Evolutionary conservation across 37 sponge, comb jelly and placozoan genomes (phyloP).

Genomic region (Theonella swinhoei): DNA sequence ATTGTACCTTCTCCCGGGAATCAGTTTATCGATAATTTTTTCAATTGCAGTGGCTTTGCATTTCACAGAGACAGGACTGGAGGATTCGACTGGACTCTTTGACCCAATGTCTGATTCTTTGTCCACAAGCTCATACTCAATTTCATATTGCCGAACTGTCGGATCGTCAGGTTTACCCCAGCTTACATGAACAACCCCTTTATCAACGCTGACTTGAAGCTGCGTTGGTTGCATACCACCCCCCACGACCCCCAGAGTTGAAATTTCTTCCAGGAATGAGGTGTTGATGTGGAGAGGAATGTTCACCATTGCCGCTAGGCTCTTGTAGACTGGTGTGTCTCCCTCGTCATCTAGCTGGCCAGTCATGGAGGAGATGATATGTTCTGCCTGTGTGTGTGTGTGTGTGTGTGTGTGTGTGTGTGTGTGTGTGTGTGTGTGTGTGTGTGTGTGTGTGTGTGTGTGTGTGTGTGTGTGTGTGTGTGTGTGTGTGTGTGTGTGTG

Average conservation of each 20-base stretch:
- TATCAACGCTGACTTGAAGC: constrained; percentile 1
- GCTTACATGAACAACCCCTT: constrained; percentile 39
- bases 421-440: too few species aligned
- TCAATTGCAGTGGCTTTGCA: not conserved
- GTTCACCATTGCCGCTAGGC: constrained; percentile 5
- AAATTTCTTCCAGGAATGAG: constrained; percentile 22
- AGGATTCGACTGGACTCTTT: not conserved
- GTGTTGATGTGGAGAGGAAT: constrained; percentile 41
- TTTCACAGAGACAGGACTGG: constrained; percentile 13
- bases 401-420: not conserved
- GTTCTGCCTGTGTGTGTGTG: constrained; percentile 6
- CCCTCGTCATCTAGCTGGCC: constrained; percentile 36
- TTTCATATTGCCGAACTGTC: constrained; percentile 39
- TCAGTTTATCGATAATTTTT: constrained; percentile 42
- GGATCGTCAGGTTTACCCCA: constrained; percentile 35
- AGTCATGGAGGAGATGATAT: constrained; percentile 35
- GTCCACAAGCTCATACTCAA: constrained; percentile 31
- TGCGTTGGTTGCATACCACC: constrained; percentile 39
- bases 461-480: too few species aligned
- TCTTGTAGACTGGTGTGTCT: constrained; percentile 32
- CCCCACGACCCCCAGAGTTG: constrained; percentile 47
- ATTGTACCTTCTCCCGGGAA: constrained; percentile 51
- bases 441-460: too few species aligned
- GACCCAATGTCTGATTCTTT: constrained; percentile 6
- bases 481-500: too few species aligned